Conservation (phyloP, 2,888 invertebrate species). For the Limnephilus marmoratus region DNA sequence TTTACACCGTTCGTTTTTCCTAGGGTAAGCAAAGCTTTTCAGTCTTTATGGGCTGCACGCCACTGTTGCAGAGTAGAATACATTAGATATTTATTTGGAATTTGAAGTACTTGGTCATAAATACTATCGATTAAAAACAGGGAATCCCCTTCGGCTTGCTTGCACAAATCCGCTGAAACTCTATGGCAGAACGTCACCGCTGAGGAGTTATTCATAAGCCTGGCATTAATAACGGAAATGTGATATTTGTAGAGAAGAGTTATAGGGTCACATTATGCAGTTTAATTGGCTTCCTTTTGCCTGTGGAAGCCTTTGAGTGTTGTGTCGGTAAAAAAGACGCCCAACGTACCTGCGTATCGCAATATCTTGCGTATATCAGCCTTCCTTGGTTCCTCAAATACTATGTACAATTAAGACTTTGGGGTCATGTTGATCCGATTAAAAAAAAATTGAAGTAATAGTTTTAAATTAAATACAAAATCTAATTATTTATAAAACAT, state of each 20-base stretch:
- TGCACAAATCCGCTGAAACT: neutral
- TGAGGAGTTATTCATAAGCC: neutral
- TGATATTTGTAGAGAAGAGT: conserved; percentile 32
- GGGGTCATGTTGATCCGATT: no score
- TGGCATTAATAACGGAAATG: conserved; percentile 25
- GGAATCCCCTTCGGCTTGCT: neutral
- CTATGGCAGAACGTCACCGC: neutral
- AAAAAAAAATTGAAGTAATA: no score
- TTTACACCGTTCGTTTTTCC: no score
- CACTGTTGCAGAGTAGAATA: neutral
- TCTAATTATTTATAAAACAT: no score
- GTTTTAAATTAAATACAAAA: no score
- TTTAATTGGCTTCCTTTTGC: conserved; percentile 39
- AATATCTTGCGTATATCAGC: neutral
- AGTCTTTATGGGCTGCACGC: no score
- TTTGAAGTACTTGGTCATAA: neutral
- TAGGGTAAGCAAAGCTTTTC: no score
- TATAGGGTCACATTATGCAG: conserved; percentile 2
- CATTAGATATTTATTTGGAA: neutral
- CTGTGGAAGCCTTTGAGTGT: conserved; percentile 30
- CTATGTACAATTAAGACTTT: no score
- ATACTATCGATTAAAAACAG: neutral
- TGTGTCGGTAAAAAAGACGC: neutral
- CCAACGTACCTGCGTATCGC: neutral
- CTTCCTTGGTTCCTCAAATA: no score